Evolutionary conservation across 1,140 invertebrate genomes (phyloP).

Genomic region (Rhysida immarginata): DNA sequence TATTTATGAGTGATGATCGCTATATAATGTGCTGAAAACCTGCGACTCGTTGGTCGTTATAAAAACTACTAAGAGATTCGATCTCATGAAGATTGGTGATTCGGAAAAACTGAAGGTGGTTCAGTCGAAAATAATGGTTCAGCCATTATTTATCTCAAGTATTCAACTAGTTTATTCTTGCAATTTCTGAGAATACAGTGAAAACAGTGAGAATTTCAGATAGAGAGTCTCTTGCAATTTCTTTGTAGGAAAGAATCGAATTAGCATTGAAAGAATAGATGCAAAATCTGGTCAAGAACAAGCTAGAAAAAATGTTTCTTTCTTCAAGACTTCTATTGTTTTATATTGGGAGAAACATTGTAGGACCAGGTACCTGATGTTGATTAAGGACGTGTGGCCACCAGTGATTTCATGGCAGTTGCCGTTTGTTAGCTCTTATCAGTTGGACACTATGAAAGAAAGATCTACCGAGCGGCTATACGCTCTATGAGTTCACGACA

Average conservation of each 20-base stretch:
- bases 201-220: not conserved
- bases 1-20: too few species aligned
- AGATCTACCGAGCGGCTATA: not conserved
- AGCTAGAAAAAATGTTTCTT: not conserved
- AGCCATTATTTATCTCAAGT: too few species aligned
- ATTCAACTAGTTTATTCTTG: not conserved
- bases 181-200: not conserved
- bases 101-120: too few species aligned
- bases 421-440: not conserved
- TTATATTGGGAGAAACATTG: not conserved
- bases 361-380: not conserved
- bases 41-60: too few species aligned
- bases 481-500: not conserved
- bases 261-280: not conserved
- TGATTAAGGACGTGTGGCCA: not conserved
- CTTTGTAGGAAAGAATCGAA: not conserved
- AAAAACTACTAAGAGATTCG: too few species aligned
- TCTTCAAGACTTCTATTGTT: not conserved
- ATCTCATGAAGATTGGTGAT: too few species aligned
- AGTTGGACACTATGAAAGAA: not conserved
- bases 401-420: not conserved
- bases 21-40: too few species aligned
- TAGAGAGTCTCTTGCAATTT: not conserved
- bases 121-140: too few species aligned
- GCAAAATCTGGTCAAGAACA: not conserved